Base-by-base conservation (phyloP, 2,888 invertebrate genomes). In the Eudemis profundana region DNA sequence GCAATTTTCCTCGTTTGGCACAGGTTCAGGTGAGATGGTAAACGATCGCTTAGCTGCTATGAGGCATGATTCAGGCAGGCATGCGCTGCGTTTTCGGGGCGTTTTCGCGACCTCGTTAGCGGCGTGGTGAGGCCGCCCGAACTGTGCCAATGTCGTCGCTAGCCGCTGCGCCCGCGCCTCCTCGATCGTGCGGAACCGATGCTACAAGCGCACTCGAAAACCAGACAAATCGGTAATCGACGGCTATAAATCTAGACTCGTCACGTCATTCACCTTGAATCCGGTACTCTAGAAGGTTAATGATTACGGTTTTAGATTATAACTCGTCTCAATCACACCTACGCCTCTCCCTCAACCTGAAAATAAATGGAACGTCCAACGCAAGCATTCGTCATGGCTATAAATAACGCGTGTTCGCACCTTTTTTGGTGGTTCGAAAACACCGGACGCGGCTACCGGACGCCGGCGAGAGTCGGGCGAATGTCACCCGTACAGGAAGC, bases 381-480 rank as follows among this genome's bases (percentile, higher is more conserved):
- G 79, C 78, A 73, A 78, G 76, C 77, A 82, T 86, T 90, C 85
- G 88, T 90, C 91, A 90, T 78, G 78, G 77, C 83, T 89, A 89
- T 89, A 88, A 90, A 91, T 90, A 90, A 85, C 74, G 80, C 73
- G 72, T 84, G 88, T 88, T 89, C 90, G 86, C 89, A 89, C 90
- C 91, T 90, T 91, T 91, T 92, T 91, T 87, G 90, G 91, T 84
- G 78, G 82, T 87, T 85, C 86, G 82, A 87, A 89, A 88, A 86
- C 84, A 90, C 90, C 90, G 91, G 91, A 91, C 83, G 85, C 82
- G 73, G 81, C 89, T 89, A 89, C 91, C 89, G 91, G 90, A 89
- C 85, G 89, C 80, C 75, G 77, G 76, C 83, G 78, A 79, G 78
- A 82, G 87, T 82, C 82, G 72, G 74, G 77, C 83, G 78, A 85